Percentiles rank a stretch among this genome's conserved stretches.
These are phyloP conservation scores for Sebastes ruberrimus DNA, from an alignment of 2,797 vertebrate genomes.

Conservation along the genomic window DNA sequence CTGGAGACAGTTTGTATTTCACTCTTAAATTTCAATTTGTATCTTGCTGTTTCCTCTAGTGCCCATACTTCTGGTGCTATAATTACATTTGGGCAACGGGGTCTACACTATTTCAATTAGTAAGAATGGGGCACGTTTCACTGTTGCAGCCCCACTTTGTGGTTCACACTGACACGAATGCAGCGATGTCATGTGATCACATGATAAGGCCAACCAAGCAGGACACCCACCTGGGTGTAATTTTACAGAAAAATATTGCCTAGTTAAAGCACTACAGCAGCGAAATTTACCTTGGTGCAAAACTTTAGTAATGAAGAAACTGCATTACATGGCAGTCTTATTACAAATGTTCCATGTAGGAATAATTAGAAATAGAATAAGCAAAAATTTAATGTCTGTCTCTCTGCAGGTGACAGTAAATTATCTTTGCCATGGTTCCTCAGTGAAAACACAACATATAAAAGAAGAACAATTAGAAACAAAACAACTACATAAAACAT, in stretches of 20 bases:
- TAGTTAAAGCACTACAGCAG: conserved; percentile 69
- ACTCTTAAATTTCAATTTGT: conserved; percentile 78
- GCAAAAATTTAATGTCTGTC: conserved; percentile 74
- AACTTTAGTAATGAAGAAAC: conserved; percentile 77
- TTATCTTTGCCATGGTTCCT: conserved; percentile 76
- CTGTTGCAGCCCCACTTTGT: conserved; percentile 50
- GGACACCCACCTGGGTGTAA: conserved; percentile 75
- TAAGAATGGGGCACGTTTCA: conserved; percentile 50
- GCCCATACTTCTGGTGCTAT: conserved; percentile 66
- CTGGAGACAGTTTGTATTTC: conserved; percentile 72
- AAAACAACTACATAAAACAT: conserved; percentile 63
- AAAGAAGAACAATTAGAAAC: conserved; percentile 68
- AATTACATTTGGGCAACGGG: conserved; percentile 77
- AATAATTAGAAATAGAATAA: conserved; percentile 79
- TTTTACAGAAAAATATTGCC: conserved; percentile 71
- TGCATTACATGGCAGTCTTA: conserved; percentile 74
- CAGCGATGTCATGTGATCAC: conserved; percentile 49
- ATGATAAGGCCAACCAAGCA: conserved; percentile 58
- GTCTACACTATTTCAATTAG: conserved; percentile 75
- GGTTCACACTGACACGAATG: conserved; percentile 30
- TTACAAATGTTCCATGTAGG: conserved; percentile 79
- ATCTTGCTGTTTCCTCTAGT: conserved; percentile 70
- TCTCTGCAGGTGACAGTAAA: conserved; percentile 80
- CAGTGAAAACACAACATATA: conserved; percentile 64
- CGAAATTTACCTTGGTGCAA: conserved; percentile 67